phyloP scores from a whole-genome alignment of 2,888 invertebrate species.

The Melieria picta region DNA sequence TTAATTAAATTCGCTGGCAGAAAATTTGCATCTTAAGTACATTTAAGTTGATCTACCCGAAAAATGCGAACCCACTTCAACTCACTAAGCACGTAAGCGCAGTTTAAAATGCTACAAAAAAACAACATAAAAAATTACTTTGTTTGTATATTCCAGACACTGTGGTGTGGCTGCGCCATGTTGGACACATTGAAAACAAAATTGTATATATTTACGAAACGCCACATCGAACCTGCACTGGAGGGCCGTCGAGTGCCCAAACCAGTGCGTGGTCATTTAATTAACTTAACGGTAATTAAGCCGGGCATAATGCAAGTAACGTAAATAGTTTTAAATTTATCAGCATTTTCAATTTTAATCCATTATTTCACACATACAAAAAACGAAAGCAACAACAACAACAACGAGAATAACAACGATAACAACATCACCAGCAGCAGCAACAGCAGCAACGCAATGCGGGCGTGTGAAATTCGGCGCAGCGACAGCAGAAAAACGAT shows the following conservation, averaged over 20 bases:
- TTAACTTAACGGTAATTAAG: background rate
- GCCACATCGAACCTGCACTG: too few species aligned
- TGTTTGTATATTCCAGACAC: too few species aligned
- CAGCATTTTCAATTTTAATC: constrained; percentile 25
- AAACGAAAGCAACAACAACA: constrained; percentile 6
- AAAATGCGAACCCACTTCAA: too few species aligned
- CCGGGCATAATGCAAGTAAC: background rate
- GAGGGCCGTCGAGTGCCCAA: background rate
- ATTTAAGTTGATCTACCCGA: too few species aligned
- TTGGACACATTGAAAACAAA: too few species aligned
- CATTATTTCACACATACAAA: constrained; percentile 17
- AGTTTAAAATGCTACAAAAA: too few species aligned
- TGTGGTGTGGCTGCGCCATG: too few species aligned
- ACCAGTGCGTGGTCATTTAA: background rate
- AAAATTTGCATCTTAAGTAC: too few species aligned
- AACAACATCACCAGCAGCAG: background rate
- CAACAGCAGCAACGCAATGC: background rate
- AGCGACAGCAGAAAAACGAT: background rate
- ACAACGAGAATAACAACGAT: background rate
- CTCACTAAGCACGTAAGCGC: too few species aligned
- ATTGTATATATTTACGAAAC: too few species aligned
- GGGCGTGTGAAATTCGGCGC: constrained; percentile 1
- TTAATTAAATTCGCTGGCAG: too few species aligned
- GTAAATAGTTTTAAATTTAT: constrained; percentile 32
- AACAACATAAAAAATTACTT: too few species aligned